Evolutionary conservation across 2,888 invertebrate genomes (phyloP).

Genomic region (Epicampocera succincta): DNA sequence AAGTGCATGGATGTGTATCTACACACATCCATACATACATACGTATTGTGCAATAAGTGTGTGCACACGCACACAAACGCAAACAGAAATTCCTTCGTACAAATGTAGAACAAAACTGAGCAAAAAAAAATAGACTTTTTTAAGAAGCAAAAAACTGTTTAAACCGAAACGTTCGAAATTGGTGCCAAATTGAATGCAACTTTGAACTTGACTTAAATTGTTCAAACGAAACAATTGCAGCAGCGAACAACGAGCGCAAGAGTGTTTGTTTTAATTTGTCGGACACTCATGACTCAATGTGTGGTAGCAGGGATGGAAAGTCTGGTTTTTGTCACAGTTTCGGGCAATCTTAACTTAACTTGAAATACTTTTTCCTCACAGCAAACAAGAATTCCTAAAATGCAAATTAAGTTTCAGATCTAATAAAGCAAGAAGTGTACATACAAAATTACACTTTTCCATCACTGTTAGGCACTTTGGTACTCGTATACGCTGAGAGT

Average conservation of each 20-base stretch:
- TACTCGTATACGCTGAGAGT: background rate
- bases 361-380: too few relatives aligned
- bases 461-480: background rate
- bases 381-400: background rate
- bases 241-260: background rate
- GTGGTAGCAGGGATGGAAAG: conserved; percentile 32
- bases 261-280: background rate
- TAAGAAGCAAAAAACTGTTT: background rate
- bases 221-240: background rate
- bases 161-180: conserved; percentile 13
- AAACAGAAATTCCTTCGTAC: too few relatives aligned
- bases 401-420: background rate
- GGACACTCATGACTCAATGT: conserved; percentile 7
- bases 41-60: too few relatives aligned
- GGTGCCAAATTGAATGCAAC: conserved; percentile 58
- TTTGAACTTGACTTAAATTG: conserved; percentile 66
- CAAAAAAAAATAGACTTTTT: too few relatives aligned
- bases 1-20: too few relatives aligned
- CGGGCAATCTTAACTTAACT: too few relatives aligned
- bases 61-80: too few relatives aligned
- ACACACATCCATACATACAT: too few relatives aligned
- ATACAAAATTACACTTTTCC: conserved; percentile 12
- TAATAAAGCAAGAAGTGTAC: background rate
- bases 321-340: too few relatives aligned
- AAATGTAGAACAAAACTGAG: too few relatives aligned